phyloP scores from a whole-genome alignment of 2,113 vertebrate species.

The Ivindomyrus marchei region DNA sequence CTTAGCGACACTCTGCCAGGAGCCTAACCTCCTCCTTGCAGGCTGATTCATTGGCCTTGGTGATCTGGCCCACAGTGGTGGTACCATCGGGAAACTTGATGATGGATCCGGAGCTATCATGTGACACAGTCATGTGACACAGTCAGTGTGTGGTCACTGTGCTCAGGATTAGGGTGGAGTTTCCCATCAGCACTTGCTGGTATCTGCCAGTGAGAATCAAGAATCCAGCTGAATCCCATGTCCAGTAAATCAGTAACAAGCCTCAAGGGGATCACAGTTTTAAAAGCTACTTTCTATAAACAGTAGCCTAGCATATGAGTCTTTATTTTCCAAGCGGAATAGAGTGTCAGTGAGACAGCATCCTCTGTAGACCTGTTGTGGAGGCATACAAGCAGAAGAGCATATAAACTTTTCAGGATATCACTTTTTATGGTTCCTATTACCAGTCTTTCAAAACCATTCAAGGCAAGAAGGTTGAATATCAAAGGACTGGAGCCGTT shows the following conservation, averaged over 20 bases:
- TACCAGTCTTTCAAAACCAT: background rate
- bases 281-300: background rate
- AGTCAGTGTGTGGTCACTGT: background rate
- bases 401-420: background rate
- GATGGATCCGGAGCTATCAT: background rate
- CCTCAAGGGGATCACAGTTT: background rate
- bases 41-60: background rate
- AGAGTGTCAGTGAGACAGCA: background rate
- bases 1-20: background rate
- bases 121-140: background rate
- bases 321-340: background rate
- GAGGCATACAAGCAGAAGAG: background rate
- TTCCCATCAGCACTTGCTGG: background rate
- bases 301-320: background rate
- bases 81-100: background rate
- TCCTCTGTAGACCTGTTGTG: background rate
- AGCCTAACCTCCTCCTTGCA: background rate
- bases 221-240: background rate
- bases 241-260: background rate
- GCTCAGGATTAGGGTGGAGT: background rate
- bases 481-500: background rate
- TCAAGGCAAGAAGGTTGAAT: background rate
- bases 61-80: background rate
- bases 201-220: background rate
- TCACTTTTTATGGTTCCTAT: background rate